These are phyloP conservation scores for Pitangus sulphuratus DNA, from an alignment of 2,797 vertebrate genomes.

Conservation along the genomic window DNA sequence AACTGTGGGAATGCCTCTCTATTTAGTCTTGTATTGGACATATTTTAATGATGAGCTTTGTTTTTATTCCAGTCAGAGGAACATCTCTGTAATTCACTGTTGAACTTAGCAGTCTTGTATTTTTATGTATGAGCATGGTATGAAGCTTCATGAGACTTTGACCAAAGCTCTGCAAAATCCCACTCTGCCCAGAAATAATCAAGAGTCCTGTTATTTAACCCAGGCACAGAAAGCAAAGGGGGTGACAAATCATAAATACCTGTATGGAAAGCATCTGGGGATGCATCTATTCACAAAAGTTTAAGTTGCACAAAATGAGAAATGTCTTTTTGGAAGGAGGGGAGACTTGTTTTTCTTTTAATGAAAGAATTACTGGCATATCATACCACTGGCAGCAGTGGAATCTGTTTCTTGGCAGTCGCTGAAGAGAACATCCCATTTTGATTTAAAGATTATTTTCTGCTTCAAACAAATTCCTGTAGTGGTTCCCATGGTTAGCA, in stretches of 20 bases:
- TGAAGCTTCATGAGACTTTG: neutral
- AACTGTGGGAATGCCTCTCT: neutral
- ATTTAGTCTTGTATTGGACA: neutral
- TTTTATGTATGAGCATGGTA: neutral
- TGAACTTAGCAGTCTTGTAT: neutral
- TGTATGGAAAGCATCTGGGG: neutral
- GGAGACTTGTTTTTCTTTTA: neutral
- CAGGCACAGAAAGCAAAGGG: neutral
- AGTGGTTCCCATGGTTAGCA: slow-evolving; percentile 21
- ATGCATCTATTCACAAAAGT: neutral
- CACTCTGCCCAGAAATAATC: neutral
- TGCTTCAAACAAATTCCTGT: slow-evolving; percentile 34
- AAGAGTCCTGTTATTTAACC: neutral
- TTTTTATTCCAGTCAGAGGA: neutral
- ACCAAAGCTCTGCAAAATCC: neutral
- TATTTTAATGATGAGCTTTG: neutral
- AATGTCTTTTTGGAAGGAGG: neutral
- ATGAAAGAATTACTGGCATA: neutral
- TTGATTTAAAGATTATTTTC: slow-evolving; percentile 54
- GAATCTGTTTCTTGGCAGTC: slow-evolving; percentile 23
- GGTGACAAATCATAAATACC: neutral
- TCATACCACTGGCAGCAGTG: neutral
- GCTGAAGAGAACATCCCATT: slow-evolving; percentile 13
- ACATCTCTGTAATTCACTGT: neutral
- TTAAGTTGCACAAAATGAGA: neutral